Conservation (phyloP, 2,113 vertebrate species). For the Passer domesticus region DNA sequence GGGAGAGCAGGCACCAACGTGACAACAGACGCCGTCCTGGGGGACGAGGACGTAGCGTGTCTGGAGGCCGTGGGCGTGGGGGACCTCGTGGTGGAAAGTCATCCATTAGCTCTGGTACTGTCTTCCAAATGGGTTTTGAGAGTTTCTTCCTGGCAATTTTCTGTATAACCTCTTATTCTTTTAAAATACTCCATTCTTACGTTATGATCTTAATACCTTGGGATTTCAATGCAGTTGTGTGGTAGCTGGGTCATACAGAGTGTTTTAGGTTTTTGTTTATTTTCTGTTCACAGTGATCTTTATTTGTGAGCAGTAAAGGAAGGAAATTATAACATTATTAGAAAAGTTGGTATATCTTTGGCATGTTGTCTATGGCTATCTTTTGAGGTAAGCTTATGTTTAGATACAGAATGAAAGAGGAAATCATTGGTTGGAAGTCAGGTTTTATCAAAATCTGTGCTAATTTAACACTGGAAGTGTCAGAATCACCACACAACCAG, state of each 20-base stretch:
- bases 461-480: accelerated
- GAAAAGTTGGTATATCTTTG: background rate
- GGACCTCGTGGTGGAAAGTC: constrained; percentile 86
- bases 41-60: constrained; percentile 84
- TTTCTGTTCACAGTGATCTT: background rate
- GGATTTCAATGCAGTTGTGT: background rate
- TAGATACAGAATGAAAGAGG: background rate
- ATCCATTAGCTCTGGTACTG: constrained; percentile 89
- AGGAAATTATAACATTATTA: background rate
- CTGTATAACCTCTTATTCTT: background rate
- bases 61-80: constrained; percentile 86
- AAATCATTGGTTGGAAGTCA: background rate
- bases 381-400: background rate
- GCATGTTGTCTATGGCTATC: background rate
- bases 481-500: background rate
- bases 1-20: constrained; percentile 83
- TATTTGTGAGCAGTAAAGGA: too few relatives aligned
- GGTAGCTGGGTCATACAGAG: accelerated
- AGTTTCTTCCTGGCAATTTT: background rate
- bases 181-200: background rate
- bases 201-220: accelerated
- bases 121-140: background rate
- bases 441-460: background rate
- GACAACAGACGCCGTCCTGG: constrained; percentile 88
- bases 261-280: background rate